Evolutionary conservation across 1,140 invertebrate species (phyloP), one percentile per base, ranked within the genome.

Genomic region (Ostrea edulis): DNA sequence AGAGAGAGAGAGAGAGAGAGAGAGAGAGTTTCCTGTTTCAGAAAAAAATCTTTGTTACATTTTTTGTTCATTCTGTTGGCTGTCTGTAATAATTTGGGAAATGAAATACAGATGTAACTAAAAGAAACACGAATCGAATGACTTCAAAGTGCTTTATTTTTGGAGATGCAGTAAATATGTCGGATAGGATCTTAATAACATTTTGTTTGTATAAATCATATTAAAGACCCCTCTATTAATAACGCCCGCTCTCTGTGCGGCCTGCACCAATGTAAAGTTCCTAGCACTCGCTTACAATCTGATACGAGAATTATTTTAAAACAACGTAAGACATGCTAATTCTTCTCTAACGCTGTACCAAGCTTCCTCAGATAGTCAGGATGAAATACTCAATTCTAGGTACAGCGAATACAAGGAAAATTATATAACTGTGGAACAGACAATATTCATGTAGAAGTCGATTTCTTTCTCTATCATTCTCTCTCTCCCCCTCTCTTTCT

Each of bases 181-280:
- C 17, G 17, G 55, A 62, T 62, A 62, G n/a, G 17, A 62, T 62
- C 55, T 62, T 62, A 62, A 62, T 62, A n/a, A 62, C n/a, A 62
- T 62, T 62, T 62, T 62, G 55, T 62, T 62, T 62, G 55, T 62
- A n/a, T 62, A 62, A 62, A 62, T 62, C 55, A 62, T 62, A 62
- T 62, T 62, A 62, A 62, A 62, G 55, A 62, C n/a, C 55, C 14
- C 55, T 17, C 55, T 62, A 62, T 62, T 62, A 20, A 62, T 62
- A 62, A 62, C 17, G 55, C 55, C 1, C 5, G 8, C 54, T 62
- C n/a, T 62, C 55, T 62, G 14, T 62, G 55, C 55, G 55, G 14
- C 55, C 55, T 5, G 14, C n/a, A 62, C 35, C 35, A 44, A 44
- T 44, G 35, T 44, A 44, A 44, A 44, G 35, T 44, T 44, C 35